Evolutionary conservation across 2,797 vertebrate genomes (phyloP), one percentile per base, ranked within the genome.

Genomic region (Typhlichthys eigenmanni): DNA sequence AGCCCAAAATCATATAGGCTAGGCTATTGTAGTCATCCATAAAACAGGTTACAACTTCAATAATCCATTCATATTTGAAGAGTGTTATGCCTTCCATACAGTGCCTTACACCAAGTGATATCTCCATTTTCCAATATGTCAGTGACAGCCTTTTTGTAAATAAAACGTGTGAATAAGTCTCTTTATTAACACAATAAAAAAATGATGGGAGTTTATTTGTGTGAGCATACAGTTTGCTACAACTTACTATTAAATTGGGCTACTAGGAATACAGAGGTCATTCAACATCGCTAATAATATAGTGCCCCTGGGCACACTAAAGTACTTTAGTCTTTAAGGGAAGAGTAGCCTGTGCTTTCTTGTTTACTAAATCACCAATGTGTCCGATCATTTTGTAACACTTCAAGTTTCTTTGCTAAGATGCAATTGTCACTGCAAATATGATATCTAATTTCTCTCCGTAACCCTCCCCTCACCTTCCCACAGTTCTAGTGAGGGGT

Each of bases 91-190:
- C 13, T 69, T 47, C 63, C 43, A 69, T 58, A 54, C 38, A 43
- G 38, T 43, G 9, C 68, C 65, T 61, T 55, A 50, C 60, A 47
- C 55, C 47, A 58, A 69, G 58, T 12, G 17, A 68, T 61, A 67
- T 76, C 58, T 60, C 49, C 29, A 68, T 79, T 71, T 73, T 51
- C 64, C 61, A 68, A 68, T 50, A 57, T 60, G 38, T 59, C 47
- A 38, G 66, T 54, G 66, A 62, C 60, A 53, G 62, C 19, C 13
- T 38, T 57, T 64, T 58, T 55, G 66, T 58, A 13, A 64, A 24
- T 47, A n/a, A 57, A 16, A 50, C 38, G 24, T 10, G 38, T 10
- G 8, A 43, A 16, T 52, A 7, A n/a, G 45, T 59, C 54, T 43
- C 55, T 19, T 56, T 16, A 6, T 7, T 45, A 38, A 32, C 45